Evolutionary conservation across 2,888 invertebrate species (phyloP), one percentile per base, ranked within the genome.

Genomic region (Camponotus fellah): DNA sequence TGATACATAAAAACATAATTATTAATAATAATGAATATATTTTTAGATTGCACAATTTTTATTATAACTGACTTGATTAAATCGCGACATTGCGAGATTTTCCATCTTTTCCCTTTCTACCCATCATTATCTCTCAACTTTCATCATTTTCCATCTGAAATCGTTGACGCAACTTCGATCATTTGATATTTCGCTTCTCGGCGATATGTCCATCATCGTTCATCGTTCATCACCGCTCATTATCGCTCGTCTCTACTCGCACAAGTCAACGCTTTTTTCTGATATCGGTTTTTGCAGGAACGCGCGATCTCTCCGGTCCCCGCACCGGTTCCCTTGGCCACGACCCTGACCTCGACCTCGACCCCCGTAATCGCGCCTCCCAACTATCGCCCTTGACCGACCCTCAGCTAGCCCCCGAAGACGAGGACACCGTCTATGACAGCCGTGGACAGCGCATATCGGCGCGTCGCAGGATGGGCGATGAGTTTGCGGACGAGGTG

Each of bases 341-440:
- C 87, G 92, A 94, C 91, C 92, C 91, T 91, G 94, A 94, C 91
- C 92, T 93, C 87, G 95, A 94, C 86, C 91, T 91, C 88, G 94
- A 94, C 86, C 89, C 92, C 82, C 91, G 93, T 86, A 86, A 90
- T 85, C 92, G 94, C 83, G 85, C 85, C 81, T 88, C 90, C 46
- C 87, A 86, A 82, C 65, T 58, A 74, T 66, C 87, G 64, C 71
- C 85, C 65, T 53, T 85, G 71, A 71, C 75, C 58, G 92, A 93
- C 84, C 85, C 92, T 72, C 84, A 93, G 77, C 90, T 92, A 82
- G 84, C 86, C 64, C 88, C 92, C 86, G 92, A 92, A 71, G 91
- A 95, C 81, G 96, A 96, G 89, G 96, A 96, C 58, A 93, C 95
- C 83, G 94, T 97, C 69, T 97, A 96, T 94, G 97, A 97, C 95